A percentile compares a stretch with the other conserved stretches of the same genome.
These are phyloP conservation scores for Melanargia galathea DNA, from an alignment of 2,888 invertebrate genomes.

Conservation along the genomic window DNA sequence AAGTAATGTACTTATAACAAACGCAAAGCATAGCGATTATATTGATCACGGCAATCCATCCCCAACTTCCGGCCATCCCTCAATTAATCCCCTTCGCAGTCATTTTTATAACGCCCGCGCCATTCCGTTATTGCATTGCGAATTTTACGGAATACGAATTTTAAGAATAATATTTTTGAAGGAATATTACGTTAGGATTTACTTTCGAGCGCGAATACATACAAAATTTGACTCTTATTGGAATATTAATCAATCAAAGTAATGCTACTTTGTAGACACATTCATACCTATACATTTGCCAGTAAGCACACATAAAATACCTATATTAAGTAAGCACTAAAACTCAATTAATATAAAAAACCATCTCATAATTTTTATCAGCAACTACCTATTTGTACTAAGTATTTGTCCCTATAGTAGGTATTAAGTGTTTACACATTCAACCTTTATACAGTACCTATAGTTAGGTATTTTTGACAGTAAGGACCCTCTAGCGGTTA, in stretches of 20 bases:
- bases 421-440: neutral
- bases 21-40: conserved; percentile 32
- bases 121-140: conserved; percentile 36
- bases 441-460: neutral
- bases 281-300: too few species aligned
- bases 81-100: conserved; percentile 41
- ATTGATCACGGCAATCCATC: conserved; percentile 43
- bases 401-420: too few species aligned
- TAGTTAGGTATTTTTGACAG: neutral
- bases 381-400: too few species aligned
- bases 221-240: too few species aligned
- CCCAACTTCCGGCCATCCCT: conserved; percentile 40
- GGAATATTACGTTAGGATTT: neutral
- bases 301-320: too few species aligned
- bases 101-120: conserved; percentile 40
- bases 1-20: conserved; percentile 50
- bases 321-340: too few species aligned
- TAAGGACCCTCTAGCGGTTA: neutral
- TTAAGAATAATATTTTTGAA: neutral
- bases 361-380: too few species aligned
- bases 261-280: too few species aligned
- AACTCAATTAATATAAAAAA: too few species aligned
- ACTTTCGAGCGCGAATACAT: neutral
- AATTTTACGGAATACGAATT: neutral
- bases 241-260: too few species aligned